Percentiles rank a stretch among this genome's conserved stretches.
Evolutionary conservation across 2,888 invertebrate species (phyloP).

Genomic region (Thecophora atra): DNA sequence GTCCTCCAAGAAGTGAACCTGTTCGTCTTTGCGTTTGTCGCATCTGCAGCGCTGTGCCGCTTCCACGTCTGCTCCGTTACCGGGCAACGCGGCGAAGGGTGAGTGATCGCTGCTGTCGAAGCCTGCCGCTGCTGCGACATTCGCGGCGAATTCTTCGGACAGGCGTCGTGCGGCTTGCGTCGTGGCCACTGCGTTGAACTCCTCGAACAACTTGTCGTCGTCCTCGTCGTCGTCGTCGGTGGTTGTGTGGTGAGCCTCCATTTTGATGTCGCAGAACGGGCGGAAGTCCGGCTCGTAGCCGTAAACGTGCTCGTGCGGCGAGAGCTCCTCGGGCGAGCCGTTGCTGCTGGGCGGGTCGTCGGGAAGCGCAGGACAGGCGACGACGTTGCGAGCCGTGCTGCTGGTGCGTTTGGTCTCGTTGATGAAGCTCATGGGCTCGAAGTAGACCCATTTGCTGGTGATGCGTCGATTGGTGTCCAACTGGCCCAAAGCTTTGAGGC

Average conservation of each 20-base stretch:
- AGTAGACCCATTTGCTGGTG: slow-evolving; percentile 47
- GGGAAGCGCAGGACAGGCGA: slow-evolving; percentile 40
- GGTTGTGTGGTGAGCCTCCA: slow-evolving; percentile 43
- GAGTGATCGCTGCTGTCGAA: slow-evolving; percentile 35
- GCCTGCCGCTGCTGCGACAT: slow-evolving; percentile 47
- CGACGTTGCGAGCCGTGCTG: slow-evolving; percentile 7
- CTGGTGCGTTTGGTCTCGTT: slow-evolving; percentile 41
- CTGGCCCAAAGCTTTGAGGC: slow-evolving; percentile 37
- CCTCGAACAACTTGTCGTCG: slow-evolving; percentile 55
- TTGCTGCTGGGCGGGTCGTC: slow-evolving; percentile 36
- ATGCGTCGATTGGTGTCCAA: slow-evolving; percentile 40
- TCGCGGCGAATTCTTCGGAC: slow-evolving; percentile 52
- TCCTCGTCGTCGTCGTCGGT: slow-evolving; percentile 50
- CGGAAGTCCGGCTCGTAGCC: slow-evolving; percentile 33
- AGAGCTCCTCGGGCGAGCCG: neutral
- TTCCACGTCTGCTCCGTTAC: slow-evolving; percentile 46
- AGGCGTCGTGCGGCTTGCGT: slow-evolving; percentile 56
- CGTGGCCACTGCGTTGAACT: slow-evolving; percentile 56
- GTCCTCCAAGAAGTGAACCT: slow-evolving; percentile 55
- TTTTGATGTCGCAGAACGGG: slow-evolving; percentile 45
- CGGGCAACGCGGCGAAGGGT: slow-evolving; percentile 46
- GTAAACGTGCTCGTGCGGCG: neutral
- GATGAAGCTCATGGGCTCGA: slow-evolving; percentile 48
- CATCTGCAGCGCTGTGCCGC: slow-evolving; percentile 51
- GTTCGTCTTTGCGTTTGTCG: slow-evolving; percentile 53